Conservation (phyloP, 2,797 vertebrate genomes). For the Limnodromus scolopaceus region DNA sequence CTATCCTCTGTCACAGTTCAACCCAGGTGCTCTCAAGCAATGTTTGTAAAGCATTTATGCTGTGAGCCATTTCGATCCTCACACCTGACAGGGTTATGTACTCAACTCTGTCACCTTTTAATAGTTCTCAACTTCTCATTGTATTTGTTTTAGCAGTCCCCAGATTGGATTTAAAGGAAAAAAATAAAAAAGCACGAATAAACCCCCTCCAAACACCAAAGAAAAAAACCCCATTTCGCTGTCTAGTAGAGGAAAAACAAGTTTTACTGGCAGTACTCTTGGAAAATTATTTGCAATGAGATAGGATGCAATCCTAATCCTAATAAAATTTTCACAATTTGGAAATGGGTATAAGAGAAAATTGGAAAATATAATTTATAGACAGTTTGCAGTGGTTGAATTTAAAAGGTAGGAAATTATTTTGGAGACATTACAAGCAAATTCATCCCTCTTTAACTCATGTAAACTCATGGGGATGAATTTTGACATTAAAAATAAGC, state of each 20-base stretch:
- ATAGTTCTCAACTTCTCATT: constrained; percentile 46
- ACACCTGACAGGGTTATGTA: constrained; percentile 47
- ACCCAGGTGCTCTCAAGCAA: constrained; percentile 29
- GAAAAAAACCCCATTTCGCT: neutral
- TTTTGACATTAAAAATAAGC: neutral
- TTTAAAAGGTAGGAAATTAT: neutral
- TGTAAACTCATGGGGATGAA: neutral
- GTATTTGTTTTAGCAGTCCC: constrained; percentile 63
- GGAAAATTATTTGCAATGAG: neutral
- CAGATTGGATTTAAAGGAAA: constrained; percentile 3
- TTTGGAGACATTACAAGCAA: neutral
- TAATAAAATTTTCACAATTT: neutral
- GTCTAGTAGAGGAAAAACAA: neutral
- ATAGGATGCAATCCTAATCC: neutral
- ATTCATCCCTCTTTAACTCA: neutral
- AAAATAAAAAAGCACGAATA: neutral
- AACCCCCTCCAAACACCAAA: neutral
- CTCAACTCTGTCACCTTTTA: constrained; percentile 69
- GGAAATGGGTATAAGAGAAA: neutral
- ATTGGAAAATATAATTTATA: neutral
- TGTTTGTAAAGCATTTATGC: constrained; percentile 60
- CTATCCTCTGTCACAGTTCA: constrained; percentile 39
- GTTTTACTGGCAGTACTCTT: neutral
- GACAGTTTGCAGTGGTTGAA: neutral
- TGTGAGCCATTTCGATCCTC: constrained; percentile 45